phyloP scores from a whole-genome alignment of 53 echinoderm and acorn worm species.

The Pentamera pediparva region DNA sequence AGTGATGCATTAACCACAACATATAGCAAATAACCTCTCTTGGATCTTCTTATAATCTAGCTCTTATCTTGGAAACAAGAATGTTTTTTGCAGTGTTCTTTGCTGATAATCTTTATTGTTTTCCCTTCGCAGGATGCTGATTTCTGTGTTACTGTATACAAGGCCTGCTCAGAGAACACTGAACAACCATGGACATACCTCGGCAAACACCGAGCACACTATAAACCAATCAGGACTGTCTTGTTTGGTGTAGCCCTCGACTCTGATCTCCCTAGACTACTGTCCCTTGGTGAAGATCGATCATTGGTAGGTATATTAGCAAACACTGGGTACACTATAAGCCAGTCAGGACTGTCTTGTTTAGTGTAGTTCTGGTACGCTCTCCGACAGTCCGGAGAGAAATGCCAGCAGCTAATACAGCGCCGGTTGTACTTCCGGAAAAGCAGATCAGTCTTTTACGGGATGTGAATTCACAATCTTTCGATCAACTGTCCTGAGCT shows the following conservation, averaged over 20 bases:
- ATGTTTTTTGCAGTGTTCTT: too few relatives aligned
- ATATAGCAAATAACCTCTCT: too few relatives aligned
- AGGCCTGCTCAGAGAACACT: slow-evolving; percentile 52
- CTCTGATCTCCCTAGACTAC: slow-evolving; percentile 73
- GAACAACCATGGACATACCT: slow-evolving; percentile 87
- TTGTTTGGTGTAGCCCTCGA: slow-evolving; percentile 82
- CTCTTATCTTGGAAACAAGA: too few relatives aligned
- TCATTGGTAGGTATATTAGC: slow-evolving; percentile 85
- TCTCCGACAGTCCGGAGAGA: too few relatives aligned
- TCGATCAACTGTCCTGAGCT: too few relatives aligned
- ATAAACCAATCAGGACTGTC: slow-evolving; percentile 83
- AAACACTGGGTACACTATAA: slow-evolving; percentile 96
- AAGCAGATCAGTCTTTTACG: too few relatives aligned
- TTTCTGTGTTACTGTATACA: slow-evolving; percentile 89
- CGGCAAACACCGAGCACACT: slow-evolving; percentile 92
- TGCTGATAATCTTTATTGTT: too few relatives aligned
- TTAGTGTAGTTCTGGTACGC: slow-evolving; percentile 72
- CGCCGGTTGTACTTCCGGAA: too few relatives aligned
- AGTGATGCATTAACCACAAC: too few relatives aligned
- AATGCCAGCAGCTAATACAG: too few relatives aligned
- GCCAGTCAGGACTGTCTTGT: slow-evolving; percentile 72
- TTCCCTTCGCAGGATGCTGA: slow-evolving; percentile 73
- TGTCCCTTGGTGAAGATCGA: slow-evolving; percentile 94
- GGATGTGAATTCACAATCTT: too few relatives aligned
- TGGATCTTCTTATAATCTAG: too few relatives aligned